Evolutionary conservation across 2,113 vertebrate genomes (phyloP).

Genomic region (Otocyon megalotis): DNA sequence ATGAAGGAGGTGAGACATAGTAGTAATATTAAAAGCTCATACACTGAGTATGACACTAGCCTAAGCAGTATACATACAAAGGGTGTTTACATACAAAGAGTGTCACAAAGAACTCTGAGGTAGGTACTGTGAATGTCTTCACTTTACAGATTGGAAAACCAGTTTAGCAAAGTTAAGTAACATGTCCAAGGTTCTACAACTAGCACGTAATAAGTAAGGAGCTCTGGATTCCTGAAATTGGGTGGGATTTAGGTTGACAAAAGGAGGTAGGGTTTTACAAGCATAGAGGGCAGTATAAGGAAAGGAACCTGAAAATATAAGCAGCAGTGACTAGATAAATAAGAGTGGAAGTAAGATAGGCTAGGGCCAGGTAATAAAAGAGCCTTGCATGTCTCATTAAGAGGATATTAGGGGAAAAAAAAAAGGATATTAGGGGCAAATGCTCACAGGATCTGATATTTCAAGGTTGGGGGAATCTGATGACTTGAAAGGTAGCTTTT

Average conservation of each 20-base stretch:
- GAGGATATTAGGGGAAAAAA: not conserved
- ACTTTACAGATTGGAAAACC: not conserved
- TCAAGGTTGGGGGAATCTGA: not conserved
- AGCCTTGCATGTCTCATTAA: not conserved
- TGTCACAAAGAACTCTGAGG: not conserved
- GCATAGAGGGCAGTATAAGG: not conserved
- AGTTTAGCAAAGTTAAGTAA: not conserved
- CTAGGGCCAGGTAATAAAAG: not conserved
- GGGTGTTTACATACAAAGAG: not conserved
- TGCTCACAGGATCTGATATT: not conserved
- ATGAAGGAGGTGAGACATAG: not conserved
- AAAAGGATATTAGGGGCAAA: not conserved
- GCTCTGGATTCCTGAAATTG: not conserved
- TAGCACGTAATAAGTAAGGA: not conserved
- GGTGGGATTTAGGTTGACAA: not conserved
- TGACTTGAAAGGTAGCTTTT: not conserved
- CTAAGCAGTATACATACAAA: not conserved
- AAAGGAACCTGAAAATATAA: not conserved
- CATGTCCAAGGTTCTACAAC: not conserved
- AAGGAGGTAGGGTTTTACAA: not conserved
- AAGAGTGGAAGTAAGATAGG: not conserved
- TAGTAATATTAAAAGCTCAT: not conserved
- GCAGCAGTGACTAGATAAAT: not conserved
- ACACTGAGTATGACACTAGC: not conserved
- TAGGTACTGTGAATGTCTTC: not conserved